Conservation (phyloP, 2,113 vertebrate genomes). For the Bolborhynchus lineola region DNA sequence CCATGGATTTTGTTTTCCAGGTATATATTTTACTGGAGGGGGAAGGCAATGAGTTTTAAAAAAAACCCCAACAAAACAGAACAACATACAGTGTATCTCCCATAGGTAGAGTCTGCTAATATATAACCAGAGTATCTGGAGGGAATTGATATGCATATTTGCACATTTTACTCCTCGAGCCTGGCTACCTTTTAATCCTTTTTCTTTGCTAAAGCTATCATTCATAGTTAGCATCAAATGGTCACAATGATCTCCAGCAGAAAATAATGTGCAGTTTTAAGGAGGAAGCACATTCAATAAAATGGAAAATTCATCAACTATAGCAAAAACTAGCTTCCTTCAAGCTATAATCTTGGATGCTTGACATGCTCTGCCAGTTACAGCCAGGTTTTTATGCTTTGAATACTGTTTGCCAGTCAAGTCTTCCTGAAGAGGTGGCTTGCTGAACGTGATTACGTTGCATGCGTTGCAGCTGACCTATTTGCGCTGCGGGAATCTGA, state of each 20-base stretch:
- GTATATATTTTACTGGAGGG: neutral
- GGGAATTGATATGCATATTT: neutral
- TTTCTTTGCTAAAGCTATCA: neutral
- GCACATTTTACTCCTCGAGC: neutral
- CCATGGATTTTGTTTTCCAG: neutral
- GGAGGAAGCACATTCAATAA: neutral
- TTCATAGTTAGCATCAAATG: neutral
- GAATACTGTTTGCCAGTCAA: neutral
- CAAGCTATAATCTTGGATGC: neutral
- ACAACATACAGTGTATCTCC: neutral
- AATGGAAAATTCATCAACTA: neutral
- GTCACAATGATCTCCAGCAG: neutral
- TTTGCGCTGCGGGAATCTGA: neutral
- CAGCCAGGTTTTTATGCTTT: neutral
- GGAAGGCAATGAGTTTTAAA: neutral
- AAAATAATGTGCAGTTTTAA: neutral
- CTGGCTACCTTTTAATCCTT: neutral
- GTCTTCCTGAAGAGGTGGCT: neutral
- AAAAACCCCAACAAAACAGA: rapidly evolving
- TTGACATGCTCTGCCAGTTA: neutral
- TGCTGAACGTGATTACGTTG: neutral
- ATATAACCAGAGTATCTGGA: neutral
- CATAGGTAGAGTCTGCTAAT: neutral
- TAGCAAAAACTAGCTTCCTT: neutral
- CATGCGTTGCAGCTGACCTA: neutral